These are phyloP conservation scores for Drosophila burlai DNA, from an alignment of 1,140 invertebrate species.

Conservation along the genomic window DNA sequence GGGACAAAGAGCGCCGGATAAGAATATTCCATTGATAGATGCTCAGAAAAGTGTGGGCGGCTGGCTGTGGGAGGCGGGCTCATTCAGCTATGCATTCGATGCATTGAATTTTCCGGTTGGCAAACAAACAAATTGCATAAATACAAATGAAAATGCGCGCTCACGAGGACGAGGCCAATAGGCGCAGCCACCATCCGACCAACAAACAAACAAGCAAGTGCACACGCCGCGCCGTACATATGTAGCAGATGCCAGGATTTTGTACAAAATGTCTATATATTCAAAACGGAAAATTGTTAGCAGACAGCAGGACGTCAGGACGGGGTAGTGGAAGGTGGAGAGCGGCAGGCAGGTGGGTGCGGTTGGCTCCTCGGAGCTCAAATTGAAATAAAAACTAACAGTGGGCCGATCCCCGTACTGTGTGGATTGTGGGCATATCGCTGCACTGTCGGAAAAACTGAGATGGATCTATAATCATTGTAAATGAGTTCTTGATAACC, in stretches of 20 bases:
- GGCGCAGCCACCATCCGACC: conserved; percentile 44
- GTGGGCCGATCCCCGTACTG: conserved; percentile 8
- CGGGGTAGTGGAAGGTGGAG: conserved; percentile 9
- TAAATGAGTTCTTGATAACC: too few species aligned
- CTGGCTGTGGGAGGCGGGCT: neutral
- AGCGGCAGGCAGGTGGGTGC: conserved; percentile 24
- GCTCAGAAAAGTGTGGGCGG: conserved; percentile 5
- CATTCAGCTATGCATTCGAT: conserved; percentile 62
- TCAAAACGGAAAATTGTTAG: conserved; percentile 80
- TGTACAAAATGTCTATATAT: conserved; percentile 82
- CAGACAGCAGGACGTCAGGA: conserved; percentile 40
- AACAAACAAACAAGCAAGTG: conserved; percentile 40
- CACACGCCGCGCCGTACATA: conserved; percentile 39
- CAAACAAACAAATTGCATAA: conserved; percentile 83
- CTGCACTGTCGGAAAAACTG: neutral
- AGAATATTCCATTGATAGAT: conserved; percentile 52
- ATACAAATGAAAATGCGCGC: conserved; percentile 78
- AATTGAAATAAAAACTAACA: conserved; percentile 80
- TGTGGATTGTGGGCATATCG: conserved; percentile 29
- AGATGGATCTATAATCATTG: neutral
- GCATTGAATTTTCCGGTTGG: conserved; percentile 79
- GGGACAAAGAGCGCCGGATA: conserved; percentile 53
- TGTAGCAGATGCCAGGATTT: conserved; percentile 70
- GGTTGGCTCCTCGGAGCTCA: conserved; percentile 48
- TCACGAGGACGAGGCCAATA: conserved; percentile 55